phyloP scores from a whole-genome alignment of 2,888 invertebrate species.

The Apodemia zela region DNA sequence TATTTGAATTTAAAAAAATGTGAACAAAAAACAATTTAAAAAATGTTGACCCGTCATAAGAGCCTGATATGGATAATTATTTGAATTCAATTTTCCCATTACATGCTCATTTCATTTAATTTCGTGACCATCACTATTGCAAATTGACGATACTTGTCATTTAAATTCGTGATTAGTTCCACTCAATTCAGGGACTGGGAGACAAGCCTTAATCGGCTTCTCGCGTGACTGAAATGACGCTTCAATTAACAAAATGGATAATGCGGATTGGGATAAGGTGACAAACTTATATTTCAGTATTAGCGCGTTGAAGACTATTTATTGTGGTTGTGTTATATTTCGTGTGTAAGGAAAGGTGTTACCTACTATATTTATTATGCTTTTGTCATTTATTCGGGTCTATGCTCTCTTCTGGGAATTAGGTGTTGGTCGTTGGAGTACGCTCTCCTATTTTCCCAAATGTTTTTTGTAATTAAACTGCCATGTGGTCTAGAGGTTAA shows the following conservation, averaged over 20 bases:
- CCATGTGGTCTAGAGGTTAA: no score
- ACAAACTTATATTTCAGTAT: constrained; percentile 30
- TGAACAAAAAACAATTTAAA: no score
- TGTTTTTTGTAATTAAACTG: no score
- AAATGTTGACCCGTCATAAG: no score
- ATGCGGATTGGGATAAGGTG: constrained; percentile 48
- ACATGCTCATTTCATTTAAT: not conserved
- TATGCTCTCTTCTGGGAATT: no score
- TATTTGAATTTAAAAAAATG: no score
- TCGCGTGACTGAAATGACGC: constrained; percentile 58
- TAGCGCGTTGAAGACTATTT: not conserved
- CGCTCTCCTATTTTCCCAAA: no score
- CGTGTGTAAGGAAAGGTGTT: not conserved
- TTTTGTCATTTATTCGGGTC: no score
- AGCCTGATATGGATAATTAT: no score
- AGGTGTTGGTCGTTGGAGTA: no score
- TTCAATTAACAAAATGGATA: constrained; percentile 71
- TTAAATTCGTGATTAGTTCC: constrained; percentile 58
- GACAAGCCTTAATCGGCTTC: constrained; percentile 50
- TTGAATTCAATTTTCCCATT: no score
- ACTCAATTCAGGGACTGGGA: constrained; percentile 46
- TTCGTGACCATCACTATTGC: not conserved
- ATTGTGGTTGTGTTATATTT: not conserved
- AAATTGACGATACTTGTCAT: constrained; percentile 46
- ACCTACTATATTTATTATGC: no score